Evolutionary conservation across 2,113 vertebrate species (phyloP).

Genomic region (Phalacrocorax carbo): DNA sequence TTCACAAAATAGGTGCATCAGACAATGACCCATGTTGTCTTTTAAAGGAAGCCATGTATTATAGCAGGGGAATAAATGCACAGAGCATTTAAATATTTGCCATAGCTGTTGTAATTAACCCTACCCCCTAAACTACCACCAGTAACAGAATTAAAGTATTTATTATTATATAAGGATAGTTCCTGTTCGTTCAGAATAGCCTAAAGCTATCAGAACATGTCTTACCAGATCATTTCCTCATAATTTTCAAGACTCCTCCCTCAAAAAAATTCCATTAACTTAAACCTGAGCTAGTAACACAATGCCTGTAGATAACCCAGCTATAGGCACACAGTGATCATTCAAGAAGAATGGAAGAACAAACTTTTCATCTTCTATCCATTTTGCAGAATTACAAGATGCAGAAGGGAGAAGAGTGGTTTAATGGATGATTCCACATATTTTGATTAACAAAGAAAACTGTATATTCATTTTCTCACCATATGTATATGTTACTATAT

Average conservation of each 20-base stretch:
- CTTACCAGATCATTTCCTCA: not conserved
- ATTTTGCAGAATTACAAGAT: not conserved
- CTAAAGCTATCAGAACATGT: not conserved
- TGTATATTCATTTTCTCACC: not conserved
- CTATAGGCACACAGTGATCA: too few species aligned
- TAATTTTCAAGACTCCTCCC: not conserved
- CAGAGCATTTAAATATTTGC: not conserved
- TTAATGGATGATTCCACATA: not conserved
- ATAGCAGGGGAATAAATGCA: not conserved
- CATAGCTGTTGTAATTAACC: not conserved
- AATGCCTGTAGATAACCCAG: rapidly evolving
- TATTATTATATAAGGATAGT: not conserved
- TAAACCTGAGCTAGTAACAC: not conserved
- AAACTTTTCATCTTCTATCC: not conserved
- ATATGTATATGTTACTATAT: not conserved
- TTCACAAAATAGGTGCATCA: not conserved
- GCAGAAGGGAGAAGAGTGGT: not conserved
- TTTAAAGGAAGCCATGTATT: not conserved
- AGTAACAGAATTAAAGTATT: not conserved
- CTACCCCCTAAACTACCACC: not conserved
- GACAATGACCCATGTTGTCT: not conserved
- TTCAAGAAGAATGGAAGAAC: not conserved
- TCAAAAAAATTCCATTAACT: not conserved
- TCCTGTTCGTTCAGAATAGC: not conserved
- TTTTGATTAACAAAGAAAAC: not conserved